Base-by-base conservation (phyloP, 2,888 invertebrate genomes). In the Phymatocera aterrima region DNA sequence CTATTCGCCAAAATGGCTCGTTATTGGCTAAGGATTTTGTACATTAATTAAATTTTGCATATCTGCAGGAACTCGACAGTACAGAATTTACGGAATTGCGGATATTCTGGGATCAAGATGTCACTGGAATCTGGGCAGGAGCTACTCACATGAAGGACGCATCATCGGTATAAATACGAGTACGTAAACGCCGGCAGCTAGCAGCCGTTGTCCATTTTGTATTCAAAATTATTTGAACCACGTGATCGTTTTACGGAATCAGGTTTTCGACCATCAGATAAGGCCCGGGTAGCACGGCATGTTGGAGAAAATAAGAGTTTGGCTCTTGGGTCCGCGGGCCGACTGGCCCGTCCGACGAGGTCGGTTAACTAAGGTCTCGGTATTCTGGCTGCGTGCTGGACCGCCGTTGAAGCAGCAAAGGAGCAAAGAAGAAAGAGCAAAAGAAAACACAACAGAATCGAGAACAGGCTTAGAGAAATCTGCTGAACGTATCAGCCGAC, bases 371-470 rank as follows among this genome's bases (percentile, higher is more conserved):
- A 72, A 34, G 72, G 72, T 15, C 72, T 51, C 51, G 72, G 72
- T 72, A 72, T 72, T 72, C 72, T 18, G 72, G 72, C 72, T 72
- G 72, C 72, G 72, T 72, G 72, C 72, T 72, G 72, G 72, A 72
- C 72, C 72, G 72, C 72, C 34, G 72, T 72, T 72, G 31, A 72
- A 21, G 48, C 48, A 51, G 34, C 18, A 31, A 34, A 51, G 48
- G 34, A 51, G 51, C 72, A 72, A 51, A 18, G 34, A 68, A 68
- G 28, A 72, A 72, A 4, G 34, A 72, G 34, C 34, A 18, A 34
- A 72, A 34, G 72, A 48, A 72, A 51, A 31, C 2, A 34, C 72
- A 48, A 72, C 51, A 72, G 48, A n/a, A 10, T 72, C 72, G 18
- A 43, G 18, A 68, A 68, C 43, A 8, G n/a, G 28, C 18, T 51